Base-by-base conservation (phyloP, 2,888 invertebrate species). In the Perdita meconis region DNA sequence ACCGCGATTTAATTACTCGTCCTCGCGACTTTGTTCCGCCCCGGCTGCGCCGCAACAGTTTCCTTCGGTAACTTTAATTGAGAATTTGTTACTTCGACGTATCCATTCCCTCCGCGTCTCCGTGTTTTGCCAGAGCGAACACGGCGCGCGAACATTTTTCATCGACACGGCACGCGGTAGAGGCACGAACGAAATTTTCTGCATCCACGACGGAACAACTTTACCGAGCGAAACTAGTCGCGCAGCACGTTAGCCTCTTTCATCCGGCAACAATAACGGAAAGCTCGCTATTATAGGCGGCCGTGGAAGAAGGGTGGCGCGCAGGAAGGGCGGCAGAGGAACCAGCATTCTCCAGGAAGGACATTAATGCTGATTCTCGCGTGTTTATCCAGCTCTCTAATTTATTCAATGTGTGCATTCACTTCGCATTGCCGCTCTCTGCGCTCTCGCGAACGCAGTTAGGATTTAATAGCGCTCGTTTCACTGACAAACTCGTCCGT, bases 341-440 rank as follows among this genome's bases (percentile, higher is more conserved):
- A 70, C 50, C 40, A 30, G 47, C 61, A 67, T 80, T 73, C 80
- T 82, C 77, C 57, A 57, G 75, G 42, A 70, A 68, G 75, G 75
- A 84, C 77, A 70, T 71, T 72, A 78, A 77, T 84, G 78, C 84
- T 80, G 86, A 85, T 85, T 72, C 84, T 76, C 83, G 82, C 81
- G 86, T 88, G 89, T 88, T 89, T 88, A 88, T 88, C 84, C 85
- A 84, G 82, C 84, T 86, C 85, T 85, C 83, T 89, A 89, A 89
- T 89, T 89, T 88, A 89, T 89, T 89, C 89, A 89, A 89, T 88
- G 89, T 89, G 89, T 87, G 88, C 88, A 87, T 89, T 89, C 87
- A 84, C 86, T 87, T 79, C 82, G 87, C 88, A 84, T 83, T 86
- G 88, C 85, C 84, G 81, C 82, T 71, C 77, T 74, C 76, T 72